These are phyloP conservation scores for Echiichthys vipera DNA, from an alignment of 2,797 vertebrate genomes.

Conservation along the genomic window DNA sequence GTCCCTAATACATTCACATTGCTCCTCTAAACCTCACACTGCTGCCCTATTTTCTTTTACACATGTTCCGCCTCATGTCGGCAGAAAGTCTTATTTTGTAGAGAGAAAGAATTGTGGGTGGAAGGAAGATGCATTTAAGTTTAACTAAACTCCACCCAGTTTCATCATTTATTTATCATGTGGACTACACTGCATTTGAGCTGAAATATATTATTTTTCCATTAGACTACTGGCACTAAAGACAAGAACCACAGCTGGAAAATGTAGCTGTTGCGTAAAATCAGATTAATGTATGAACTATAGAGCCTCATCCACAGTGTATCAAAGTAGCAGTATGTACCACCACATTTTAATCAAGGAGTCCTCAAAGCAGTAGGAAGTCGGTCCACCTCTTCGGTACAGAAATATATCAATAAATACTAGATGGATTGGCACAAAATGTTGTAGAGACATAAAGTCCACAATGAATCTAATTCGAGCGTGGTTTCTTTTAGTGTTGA, in stretches of 20 bases:
- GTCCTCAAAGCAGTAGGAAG: neutral
- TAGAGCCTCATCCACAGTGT: neutral
- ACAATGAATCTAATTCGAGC: too few species aligned
- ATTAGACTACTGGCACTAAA: neutral
- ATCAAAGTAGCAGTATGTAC: neutral
- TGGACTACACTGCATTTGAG: neutral
- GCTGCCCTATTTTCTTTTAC: constrained; percentile 44
- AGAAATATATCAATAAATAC: neutral
- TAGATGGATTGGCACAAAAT: neutral
- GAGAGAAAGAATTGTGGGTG: neutral
- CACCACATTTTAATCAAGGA: neutral
- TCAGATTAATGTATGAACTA: neutral
- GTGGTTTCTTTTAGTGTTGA: too few species aligned
- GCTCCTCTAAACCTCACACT: constrained; percentile 50
- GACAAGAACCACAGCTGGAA: neutral
- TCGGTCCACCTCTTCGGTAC: neutral
- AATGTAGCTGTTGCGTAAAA: neutral
- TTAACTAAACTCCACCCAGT: constrained; percentile 7
- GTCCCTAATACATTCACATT: constrained; percentile 17
- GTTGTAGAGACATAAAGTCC: too few species aligned
- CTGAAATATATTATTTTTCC: too few species aligned
- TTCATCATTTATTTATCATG: neutral
- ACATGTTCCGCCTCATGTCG: constrained; percentile 37
- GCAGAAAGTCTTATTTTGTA: constrained; percentile 25
- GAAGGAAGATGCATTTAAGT: neutral